These are phyloP conservation scores for Chloropsis hardwickii DNA, from an alignment of 2,113 vertebrate genomes.

Conservation along the genomic window DNA sequence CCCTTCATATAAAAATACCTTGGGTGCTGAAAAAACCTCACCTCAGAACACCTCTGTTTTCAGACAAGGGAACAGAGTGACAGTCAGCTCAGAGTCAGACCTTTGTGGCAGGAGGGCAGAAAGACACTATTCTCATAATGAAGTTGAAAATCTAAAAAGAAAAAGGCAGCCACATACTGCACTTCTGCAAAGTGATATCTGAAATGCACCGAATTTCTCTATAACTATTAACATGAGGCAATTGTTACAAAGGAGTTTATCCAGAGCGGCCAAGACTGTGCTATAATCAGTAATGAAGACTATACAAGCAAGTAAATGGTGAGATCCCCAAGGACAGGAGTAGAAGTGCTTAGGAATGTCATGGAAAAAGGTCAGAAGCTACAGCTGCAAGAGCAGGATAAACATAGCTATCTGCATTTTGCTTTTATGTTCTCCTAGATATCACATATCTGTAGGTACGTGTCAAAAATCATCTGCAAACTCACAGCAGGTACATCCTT, in stretches of 20 bases:
- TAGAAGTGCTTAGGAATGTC: background rate
- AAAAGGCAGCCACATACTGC: background rate
- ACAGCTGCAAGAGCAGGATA: background rate
- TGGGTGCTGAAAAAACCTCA: background rate
- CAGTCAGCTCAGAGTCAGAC: background rate
- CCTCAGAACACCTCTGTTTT: background rate
- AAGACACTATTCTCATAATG: background rate
- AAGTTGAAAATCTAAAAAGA: background rate
- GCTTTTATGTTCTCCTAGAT: background rate
- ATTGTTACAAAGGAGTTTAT: background rate
- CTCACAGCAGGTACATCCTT: background rate
- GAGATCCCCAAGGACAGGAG: background rate
- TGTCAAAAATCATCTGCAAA: background rate
- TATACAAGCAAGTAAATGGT: background rate
- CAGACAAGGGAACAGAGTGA: background rate
- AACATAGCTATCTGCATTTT: background rate
- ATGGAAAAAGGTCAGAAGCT: background rate
- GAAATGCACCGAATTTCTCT: background rate
- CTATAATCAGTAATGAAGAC: background rate
- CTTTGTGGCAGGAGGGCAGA: background rate
- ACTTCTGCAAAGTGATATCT: background rate
- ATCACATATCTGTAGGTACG: background rate
- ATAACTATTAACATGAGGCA: background rate
- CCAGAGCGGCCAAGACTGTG: background rate
- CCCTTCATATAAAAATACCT: background rate